Evolutionary conservation across 1,140 invertebrate genomes (phyloP), one percentile per base, ranked within the genome.

Genomic region (Drosophila watanabei): DNA sequence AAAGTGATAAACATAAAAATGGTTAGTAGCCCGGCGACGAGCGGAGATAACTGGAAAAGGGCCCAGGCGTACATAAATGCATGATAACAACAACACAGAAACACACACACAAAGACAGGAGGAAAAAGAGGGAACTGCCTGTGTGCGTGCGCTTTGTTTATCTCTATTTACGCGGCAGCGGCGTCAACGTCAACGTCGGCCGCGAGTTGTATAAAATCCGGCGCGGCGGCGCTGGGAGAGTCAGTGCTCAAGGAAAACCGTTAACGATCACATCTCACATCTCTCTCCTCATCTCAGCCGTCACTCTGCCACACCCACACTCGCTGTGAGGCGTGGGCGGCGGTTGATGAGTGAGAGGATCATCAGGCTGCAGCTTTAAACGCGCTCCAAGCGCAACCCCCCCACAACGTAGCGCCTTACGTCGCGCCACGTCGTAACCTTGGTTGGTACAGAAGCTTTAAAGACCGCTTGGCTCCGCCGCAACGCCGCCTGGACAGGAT

Each of bases 381-480:
- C 52, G 80, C 84, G 84, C 84, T 88, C 33, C 18, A 62, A 88
- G 84, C 80, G 84, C 80, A 80, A 56, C 20, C 49, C 39, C 35
- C 13, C 68, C 51, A 61, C 71, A 51, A 61, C 71, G 71, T 51
- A 51, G 18, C 35, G 65, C 37, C 37, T 33, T 63, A 11, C 16
- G 28, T 37, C 58, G 58, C 58, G 45, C 39, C 33, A 61, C 71
- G 71, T 73, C 71, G 71, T 73, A 37, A 73, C 46, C 20, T 77
- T 78, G 84, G 77, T 78, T 88, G 84, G 80, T 88, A 75, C 41
- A 66, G 72, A 60, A 88, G 84, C 84, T 88, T 88, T 88, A 88
- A 69, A 80, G 45, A 59, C 64, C 56, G 75, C 51, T 78, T 78
- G 75, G 35, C 75, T 69, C 58, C 32, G 32, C 54, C 45, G 37